Percentiles rank a stretch among this genome's conserved stretches.
Conservation (phyloP, 2,113 vertebrate genomes). For the Furnarius figulus region DNA sequence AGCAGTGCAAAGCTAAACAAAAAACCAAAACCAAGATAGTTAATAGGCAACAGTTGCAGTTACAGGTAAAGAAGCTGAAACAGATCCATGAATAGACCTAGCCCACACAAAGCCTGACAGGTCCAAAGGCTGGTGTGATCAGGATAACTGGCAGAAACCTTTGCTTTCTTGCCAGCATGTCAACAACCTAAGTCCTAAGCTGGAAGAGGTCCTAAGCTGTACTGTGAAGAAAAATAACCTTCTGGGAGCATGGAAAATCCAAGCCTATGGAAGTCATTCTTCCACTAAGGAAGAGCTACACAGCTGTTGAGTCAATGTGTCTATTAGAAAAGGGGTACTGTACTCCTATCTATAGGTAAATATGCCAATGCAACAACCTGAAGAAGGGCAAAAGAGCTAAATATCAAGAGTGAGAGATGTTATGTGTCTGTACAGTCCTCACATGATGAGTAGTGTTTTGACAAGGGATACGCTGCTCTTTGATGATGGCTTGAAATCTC, state of each 20-base stretch:
- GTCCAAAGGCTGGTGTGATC: accelerated
- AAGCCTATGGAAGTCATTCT: background rate
- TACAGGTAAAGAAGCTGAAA: background rate
- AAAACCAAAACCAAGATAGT: background rate
- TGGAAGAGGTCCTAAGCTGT: background rate
- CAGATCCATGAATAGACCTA: no score
- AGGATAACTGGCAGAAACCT: background rate
- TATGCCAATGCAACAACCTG: background rate
- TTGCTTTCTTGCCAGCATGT: background rate
- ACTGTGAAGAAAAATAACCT: background rate
- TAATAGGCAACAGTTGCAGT: background rate
- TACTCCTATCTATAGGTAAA: background rate
- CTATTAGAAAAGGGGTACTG: background rate
- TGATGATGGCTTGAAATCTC: background rate
- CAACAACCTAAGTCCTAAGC: background rate
- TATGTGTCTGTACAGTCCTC: background rate
- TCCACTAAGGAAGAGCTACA: background rate
- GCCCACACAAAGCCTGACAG: background rate
- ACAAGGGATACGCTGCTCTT: background rate
- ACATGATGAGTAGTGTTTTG: background rate
- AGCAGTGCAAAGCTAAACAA: background rate
- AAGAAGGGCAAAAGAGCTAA: background rate
- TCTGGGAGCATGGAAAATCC: background rate
- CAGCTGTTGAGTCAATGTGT: background rate
- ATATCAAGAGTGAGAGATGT: background rate